Evolutionary conservation across 1,140 invertebrate genomes (phyloP).

Genomic region (Ectropis grisescens): DNA sequence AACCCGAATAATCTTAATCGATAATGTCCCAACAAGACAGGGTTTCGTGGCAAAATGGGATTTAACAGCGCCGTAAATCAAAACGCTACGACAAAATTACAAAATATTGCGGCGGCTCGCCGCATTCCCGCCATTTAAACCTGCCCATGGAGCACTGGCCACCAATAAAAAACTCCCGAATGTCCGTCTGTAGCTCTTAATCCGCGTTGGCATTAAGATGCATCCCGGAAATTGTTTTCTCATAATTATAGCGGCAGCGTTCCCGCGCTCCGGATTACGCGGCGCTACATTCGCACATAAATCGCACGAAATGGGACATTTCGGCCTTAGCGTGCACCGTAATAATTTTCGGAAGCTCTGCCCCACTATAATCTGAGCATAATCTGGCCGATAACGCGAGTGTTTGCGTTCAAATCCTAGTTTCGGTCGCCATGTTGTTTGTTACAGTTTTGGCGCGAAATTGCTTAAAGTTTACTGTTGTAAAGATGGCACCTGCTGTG

Average conservation of each 20-base stretch:
- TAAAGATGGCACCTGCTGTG: constrained; percentile 40
- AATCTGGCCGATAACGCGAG: constrained; percentile 61
- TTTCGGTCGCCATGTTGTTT: constrained; percentile 35
- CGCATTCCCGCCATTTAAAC: neutral
- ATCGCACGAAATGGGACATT: constrained; percentile 60
- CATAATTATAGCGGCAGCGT: constrained; percentile 55
- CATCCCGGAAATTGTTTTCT: constrained; percentile 65
- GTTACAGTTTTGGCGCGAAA: constrained; percentile 44
- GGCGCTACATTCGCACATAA: constrained; percentile 61
- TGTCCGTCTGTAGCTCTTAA: constrained; percentile 26
- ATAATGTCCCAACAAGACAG: too few species aligned
- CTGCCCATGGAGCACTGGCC: constrained; percentile 1
- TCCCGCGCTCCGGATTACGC: constrained; percentile 40
- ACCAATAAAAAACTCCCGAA: too few species aligned
- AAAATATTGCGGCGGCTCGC: neutral
- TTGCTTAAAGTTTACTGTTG: constrained; percentile 35
- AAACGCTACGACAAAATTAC: too few species aligned
- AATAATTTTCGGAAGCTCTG: constrained; percentile 51
- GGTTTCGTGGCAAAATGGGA: too few species aligned
- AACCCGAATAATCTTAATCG: too few species aligned
- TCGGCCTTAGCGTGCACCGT: constrained; percentile 54
- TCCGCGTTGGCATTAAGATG: constrained; percentile 52
- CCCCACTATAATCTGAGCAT: constrained; percentile 62
- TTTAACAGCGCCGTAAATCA: too few species aligned
- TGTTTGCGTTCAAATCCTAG: constrained; percentile 54